Evolutionary conservation across 1,140 invertebrate species (phyloP), one percentile per base, ranked within the genome.

Genomic region (Drosophila rhopaloa): DNA sequence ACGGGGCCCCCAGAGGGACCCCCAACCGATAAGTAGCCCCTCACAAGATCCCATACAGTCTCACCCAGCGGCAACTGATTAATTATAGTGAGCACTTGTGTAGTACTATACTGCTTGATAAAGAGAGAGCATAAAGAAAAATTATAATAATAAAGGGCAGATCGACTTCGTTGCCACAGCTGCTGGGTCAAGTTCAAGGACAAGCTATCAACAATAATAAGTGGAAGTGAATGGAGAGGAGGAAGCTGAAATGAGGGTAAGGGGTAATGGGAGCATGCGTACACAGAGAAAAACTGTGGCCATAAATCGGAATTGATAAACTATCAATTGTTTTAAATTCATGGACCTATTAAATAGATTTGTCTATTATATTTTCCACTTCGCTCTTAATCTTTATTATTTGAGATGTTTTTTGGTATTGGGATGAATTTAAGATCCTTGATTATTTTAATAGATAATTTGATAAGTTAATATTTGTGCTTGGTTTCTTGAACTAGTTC

Each of bases 171-270:
- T 58, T 44, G 70, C 57, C 62, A 51, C 19, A 73, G 77, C 76
- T 57, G 82, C 75, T 86, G 75, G 79, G 83, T 86, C 83, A 86
- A 86, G 83, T 86, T 86, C 83, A 86, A 86, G 83, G 83, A 86
- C 83, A 86, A 82, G 74, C 71, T 48, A 61, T 55, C 65, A 56
- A 51, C 56, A 53, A 63, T 62, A 44, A 68, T 60, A 62, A 74
- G 82, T 88, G 76, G 67, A 83, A 86, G 74, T 79, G 76, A 79
- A 79, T 86, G 82, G 53, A 29, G 37, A 32, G 35, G 41, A 38
- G 63, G 57, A 60, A 67, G 51, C 57, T 46, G 48, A 44, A 74
- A 57, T 46, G 58, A n/a, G 41, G 57, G 46, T 16, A 38, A 27
- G 61, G 56, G 66, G 40, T 51, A 43, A 48, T 47, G 55, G 43